A percentile compares a stretch with the other conserved stretches of the same genome.
phyloP scores from a whole-genome alignment of 2,113 vertebrate genomes.

The Chinchilla lanigera region DNA sequence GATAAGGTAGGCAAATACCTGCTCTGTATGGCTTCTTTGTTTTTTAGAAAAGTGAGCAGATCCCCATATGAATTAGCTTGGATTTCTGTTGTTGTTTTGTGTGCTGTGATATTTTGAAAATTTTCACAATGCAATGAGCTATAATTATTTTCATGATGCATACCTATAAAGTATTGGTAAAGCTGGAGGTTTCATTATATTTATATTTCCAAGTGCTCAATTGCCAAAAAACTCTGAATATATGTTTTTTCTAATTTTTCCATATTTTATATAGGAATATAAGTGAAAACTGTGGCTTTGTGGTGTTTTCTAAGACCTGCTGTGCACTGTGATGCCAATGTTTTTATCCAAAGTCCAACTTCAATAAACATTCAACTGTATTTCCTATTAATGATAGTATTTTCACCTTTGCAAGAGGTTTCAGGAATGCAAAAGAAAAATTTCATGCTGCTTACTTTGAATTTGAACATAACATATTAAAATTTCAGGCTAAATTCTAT shows the following conservation, averaged over 20 bases:
- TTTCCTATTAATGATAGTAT: slow-evolving; percentile 62
- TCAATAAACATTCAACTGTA: slow-evolving; percentile 65
- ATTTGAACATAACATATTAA: slow-evolving; percentile 47
- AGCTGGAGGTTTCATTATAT: slow-evolving; percentile 48
- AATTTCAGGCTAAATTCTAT: slow-evolving; percentile 59
- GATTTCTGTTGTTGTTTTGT: neutral
- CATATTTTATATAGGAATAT: neutral
- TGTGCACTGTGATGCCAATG: neutral
- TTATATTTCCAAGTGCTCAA: slow-evolving; percentile 59
- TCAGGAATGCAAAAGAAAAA: slow-evolving; percentile 29
- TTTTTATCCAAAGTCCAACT: slow-evolving; percentile 39
- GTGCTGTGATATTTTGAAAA: slow-evolving; percentile 39
- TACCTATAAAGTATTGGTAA: slow-evolving; percentile 2
- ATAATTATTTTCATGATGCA: slow-evolving; percentile 54
- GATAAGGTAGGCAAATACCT: slow-evolving; percentile 30
- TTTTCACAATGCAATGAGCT: slow-evolving; percentile 15
- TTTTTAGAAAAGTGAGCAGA: slow-evolving; percentile 70
- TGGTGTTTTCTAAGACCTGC: slow-evolving; percentile 24
- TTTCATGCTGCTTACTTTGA: slow-evolving; percentile 47
- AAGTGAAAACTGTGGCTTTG: slow-evolving; percentile 42
- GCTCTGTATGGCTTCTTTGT: neutral
- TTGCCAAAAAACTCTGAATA: slow-evolving; percentile 8
- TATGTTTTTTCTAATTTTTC: slow-evolving; percentile 31
- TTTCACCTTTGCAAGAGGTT: slow-evolving; percentile 66
- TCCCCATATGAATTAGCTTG: neutral